Base-by-base conservation (phyloP, 2,113 vertebrate genomes). In the Pluvianellus socialis region DNA sequence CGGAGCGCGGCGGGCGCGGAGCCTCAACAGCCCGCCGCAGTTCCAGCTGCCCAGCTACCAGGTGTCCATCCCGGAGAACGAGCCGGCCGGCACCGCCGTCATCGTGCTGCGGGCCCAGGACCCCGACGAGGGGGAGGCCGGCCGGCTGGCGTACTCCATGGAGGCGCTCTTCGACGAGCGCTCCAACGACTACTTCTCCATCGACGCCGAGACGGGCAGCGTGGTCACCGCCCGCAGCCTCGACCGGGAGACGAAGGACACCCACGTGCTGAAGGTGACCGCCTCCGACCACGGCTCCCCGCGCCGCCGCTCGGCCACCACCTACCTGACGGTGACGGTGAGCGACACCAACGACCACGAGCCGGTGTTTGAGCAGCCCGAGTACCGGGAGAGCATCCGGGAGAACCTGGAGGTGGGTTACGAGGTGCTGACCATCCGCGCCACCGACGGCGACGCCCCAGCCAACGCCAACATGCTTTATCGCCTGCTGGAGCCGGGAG, bases 391-490 rank as follows among this genome's bases (percentile, higher is more conserved):
- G 32, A 98, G 95, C 67, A 99, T 99, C 75, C 97, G 99, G 22
- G 99, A 99, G 96, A 99, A 99, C 61, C 97, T 99, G 6, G 99
- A 99, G 94, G 98, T 99, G 68, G 99, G 99, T 71, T 99, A 98
- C 6, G 99, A 99, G 91, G 99, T 99, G 86, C 98, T 99, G 97
- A 99, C 99, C 3, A 98, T 99, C 75, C 98, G 99, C 1, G 99
- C 99, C 63, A 99, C 99, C 0, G 99, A 99, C 1, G 99, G 99
- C 0, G 99, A 99, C 12, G 99, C 99, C 7, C 99, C 98, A 3
- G 99, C 98, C 91, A 99, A 99, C 1, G 99, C 99, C 90, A 99
- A 99, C 80, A 99, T 99, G 99, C 98, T 99, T 21, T 99, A 99
- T 95, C 99, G 98, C 71, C 98, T 99, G 50, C 98, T 99, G 65